Conservation (phyloP, 2,113 vertebrate species). For the Aythya baeri region DNA sequence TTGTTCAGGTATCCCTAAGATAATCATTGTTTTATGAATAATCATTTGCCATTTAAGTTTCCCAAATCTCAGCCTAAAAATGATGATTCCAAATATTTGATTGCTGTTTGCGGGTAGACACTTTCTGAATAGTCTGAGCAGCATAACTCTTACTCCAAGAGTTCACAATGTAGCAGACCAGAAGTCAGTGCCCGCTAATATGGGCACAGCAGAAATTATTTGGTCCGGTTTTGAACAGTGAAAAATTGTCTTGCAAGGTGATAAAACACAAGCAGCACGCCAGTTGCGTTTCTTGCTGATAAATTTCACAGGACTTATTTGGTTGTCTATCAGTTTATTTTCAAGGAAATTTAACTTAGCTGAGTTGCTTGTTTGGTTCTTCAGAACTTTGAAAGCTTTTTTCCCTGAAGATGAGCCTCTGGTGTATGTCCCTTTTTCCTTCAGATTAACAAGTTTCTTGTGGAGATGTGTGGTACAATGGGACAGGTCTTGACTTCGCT, state of each 20-base stretch:
- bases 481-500: background rate
- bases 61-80: background rate
- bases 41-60: background rate
- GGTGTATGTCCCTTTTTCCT: accelerated
- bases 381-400: background rate
- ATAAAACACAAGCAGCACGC: background rate
- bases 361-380: background rate
- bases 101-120: background rate
- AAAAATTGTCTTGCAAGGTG: background rate
- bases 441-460: background rate
- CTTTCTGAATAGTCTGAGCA: background rate
- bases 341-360: background rate
- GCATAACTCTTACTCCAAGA: background rate
- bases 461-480: background rate
- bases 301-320: background rate
- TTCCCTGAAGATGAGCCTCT: background rate
- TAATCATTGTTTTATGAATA: background rate
- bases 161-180: background rate
- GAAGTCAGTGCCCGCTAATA: background rate
- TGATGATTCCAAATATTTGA: background rate
- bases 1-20: background rate
- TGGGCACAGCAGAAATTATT: background rate
- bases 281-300: background rate
- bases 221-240: background rate
- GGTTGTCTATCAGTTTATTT: background rate